Evolutionary conservation across 2,797 vertebrate genomes (phyloP), one percentile per base, ranked within the genome.

Genomic region (Xenopus petersii): DNA sequence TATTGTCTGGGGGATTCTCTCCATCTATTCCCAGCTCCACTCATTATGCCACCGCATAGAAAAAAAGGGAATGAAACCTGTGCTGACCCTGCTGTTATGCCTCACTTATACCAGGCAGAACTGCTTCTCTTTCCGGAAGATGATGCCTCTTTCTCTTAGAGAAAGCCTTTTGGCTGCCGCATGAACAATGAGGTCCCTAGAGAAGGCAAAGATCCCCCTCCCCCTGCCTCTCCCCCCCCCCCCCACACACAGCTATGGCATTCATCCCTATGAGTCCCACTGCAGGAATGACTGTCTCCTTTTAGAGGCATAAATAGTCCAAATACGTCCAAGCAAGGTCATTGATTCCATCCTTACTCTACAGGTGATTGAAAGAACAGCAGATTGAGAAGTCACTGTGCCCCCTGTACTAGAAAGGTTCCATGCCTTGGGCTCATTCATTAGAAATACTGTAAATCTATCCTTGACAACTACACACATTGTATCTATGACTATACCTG

Each of bases 121-220:
- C 26, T 2, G 26, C 4, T 30, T 64, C 61, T 10, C 13, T 12
- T 9, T 42, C 36, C 36, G 36, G 36, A 42, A 47, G 67, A 75
- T 26, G 26, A 56, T 46, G 66, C 56, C 61, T 61, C 66, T 73
- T 68, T 74, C 51, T 71, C 81, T 58, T 58, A 80, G 82, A 48
- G 49, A 21, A 54, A 81, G 75, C 17, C 74, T 69, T 63, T 77
- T 69, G 71, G 70, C 71, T 62, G 58, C 69, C 77, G 80, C 42
- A 79, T 71, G 78, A 85, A 86, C 84, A 83, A 86, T 82, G 84
- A 84, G 83, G 72, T 56, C 81, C 60, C 76, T 67, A 56, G 74
- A 79, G 77, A 71, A 67, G 1, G 33, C 16, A 47, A 63, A 9
- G 64, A 71, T 72, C 60, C 70, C 78, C 71, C 59, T 77, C 79